Evolutionary conservation across 2,113 vertebrate genomes (phyloP).

Genomic region (Mixornis gularis): DNA sequence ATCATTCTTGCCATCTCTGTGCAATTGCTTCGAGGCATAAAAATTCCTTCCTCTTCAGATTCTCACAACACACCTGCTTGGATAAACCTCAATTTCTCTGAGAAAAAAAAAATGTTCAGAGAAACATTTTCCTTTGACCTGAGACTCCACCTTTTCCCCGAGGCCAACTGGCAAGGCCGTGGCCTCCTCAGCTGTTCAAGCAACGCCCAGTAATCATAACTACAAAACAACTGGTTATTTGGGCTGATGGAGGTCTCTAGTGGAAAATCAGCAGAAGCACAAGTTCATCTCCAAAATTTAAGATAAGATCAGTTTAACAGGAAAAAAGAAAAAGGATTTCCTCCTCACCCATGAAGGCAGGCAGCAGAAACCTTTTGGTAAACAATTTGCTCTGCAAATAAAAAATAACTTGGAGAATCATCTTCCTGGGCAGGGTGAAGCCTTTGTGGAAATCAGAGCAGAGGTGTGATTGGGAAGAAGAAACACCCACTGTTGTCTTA

Average conservation of each 20-base stretch:
- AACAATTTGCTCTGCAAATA: background rate
- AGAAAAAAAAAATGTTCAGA: conserved; percentile 20
- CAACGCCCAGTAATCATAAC: conserved; percentile 12
- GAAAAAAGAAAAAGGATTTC: background rate
- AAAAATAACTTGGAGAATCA: background rate
- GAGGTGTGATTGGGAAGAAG: background rate
- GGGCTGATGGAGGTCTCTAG: conserved; percentile 64
- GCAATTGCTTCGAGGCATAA: conserved; percentile 41
- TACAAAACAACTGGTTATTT: conserved; percentile 6
- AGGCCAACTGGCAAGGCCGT: conserved; percentile 41
- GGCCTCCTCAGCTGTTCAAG: conserved; percentile 24
- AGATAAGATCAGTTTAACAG: background rate
- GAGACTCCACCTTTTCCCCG: conserved; percentile 48
- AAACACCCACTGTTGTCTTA: background rate
- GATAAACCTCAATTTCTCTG: conserved; percentile 44
- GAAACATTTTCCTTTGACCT: conserved; percentile 58
- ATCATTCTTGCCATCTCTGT: conserved; percentile 34
- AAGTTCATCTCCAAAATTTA: background rate
- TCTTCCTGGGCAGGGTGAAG: background rate
- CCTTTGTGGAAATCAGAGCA: background rate
- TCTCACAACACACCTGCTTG: conserved; percentile 62
- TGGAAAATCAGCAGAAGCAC: conserved; percentile 62
- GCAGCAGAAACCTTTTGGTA: background rate
- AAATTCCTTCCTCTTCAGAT: conserved; percentile 56
- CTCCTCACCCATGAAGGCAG: background rate